A percentile compares a stretch with the other conserved stretches of the same genome.
phyloP scores from a whole-genome alignment of 2,888 invertebrate species.

The Deroplatys truncata region DNA sequence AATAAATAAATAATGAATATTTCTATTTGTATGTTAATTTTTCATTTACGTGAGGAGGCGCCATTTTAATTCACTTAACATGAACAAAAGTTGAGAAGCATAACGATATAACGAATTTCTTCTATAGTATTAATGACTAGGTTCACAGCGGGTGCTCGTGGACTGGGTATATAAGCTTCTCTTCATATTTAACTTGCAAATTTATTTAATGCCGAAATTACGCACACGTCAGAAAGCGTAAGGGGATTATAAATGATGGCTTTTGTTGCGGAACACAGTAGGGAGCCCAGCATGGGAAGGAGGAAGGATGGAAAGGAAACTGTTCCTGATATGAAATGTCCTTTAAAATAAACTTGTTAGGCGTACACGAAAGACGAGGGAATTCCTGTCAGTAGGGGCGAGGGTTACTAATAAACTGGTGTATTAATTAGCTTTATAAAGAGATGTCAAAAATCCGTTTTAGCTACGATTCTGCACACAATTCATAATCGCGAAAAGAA shows the following conservation, averaged over 20 bases:
- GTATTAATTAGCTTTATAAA: too few species aligned
- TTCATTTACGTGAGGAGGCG: too few species aligned
- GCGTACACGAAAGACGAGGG: too few species aligned
- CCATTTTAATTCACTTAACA: too few species aligned
- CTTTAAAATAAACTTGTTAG: too few species aligned
- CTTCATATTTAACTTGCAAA: constrained; percentile 11
- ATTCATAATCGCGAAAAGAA: too few species aligned
- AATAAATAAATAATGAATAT: too few species aligned
- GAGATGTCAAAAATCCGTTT: too few species aligned
- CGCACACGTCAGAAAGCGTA: neutral
- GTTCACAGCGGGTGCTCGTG: neutral
- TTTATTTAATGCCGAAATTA: constrained; percentile 9
- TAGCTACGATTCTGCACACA: too few species aligned
- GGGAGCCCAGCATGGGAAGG: neutral
- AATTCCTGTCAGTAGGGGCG: too few species aligned
- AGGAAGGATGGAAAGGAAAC: neutral
- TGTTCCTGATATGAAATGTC: neutral
- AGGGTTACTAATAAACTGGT: too few species aligned
- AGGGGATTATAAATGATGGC: constrained; percentile 5
- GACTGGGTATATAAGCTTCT: neutral
- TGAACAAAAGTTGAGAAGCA: neutral
- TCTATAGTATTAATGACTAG: neutral
- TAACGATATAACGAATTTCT: neutral
- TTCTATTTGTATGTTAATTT: too few species aligned
- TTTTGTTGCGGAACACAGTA: neutral